phyloP scores from a whole-genome alignment of 2,113 vertebrate species.

The Myanophis thanlyinensis region DNA sequence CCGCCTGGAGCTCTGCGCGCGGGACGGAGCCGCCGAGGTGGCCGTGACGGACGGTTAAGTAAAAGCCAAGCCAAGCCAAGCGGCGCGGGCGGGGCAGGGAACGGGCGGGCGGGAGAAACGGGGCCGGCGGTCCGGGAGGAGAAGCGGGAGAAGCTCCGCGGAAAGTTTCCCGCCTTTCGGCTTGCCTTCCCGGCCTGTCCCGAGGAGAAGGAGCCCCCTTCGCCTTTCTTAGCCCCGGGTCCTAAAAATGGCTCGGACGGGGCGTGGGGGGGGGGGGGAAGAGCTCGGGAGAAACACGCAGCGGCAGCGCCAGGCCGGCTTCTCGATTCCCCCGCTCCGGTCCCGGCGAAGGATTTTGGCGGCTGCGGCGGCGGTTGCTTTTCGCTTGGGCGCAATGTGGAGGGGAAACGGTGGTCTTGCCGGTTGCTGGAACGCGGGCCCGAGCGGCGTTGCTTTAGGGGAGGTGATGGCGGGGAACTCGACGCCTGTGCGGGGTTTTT shows the following conservation, averaged over 20 bases:
- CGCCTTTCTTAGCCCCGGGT: background rate
- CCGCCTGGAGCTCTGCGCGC: slow-evolving; percentile 30
- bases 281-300: background rate
- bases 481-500: no score
- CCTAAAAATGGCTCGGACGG: background rate
- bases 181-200: background rate
- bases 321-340: no score
- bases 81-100: background rate
- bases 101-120: no score
- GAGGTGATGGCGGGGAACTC: background rate
- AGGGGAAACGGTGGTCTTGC: background rate
- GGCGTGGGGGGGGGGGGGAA: no score
- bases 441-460: background rate
- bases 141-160: background rate
- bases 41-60: slow-evolving; percentile 42
- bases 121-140: background rate
- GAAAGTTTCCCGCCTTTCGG: background rate
- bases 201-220: background rate
- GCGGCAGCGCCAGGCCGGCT: background rate
- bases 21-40: slow-evolving; percentile 5
- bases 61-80: no score
- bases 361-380: background rate
- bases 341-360: background rate
- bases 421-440: background rate
- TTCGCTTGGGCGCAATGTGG: background rate